Conservation (phyloP, 2,888 invertebrate species). For the Cephus pygmeus region DNA sequence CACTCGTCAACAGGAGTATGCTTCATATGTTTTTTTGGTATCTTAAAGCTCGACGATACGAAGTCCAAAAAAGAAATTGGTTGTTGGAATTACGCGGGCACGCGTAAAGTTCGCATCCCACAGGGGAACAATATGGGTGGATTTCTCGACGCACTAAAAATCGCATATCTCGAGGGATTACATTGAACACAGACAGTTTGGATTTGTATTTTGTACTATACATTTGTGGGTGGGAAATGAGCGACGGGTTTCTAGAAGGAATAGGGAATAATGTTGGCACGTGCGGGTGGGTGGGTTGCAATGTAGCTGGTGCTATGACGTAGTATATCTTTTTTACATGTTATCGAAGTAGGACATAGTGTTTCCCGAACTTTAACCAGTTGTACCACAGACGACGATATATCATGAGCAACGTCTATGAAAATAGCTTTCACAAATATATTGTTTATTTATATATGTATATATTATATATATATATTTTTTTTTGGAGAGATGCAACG, state of each 20-base stretch:
- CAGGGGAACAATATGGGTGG: background rate
- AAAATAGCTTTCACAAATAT: background rate
- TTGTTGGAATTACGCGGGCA: background rate
- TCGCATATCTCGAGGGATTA: conserved; percentile 18
- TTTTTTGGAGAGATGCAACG: background rate
- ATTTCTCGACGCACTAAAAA: background rate
- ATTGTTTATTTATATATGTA: background rate
- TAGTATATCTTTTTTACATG: conserved; percentile 7
- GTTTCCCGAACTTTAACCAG: background rate
- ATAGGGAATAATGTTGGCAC: background rate
- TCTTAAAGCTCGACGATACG: background rate
- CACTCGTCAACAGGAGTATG: background rate
- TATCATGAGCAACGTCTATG: background rate
- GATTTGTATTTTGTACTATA: conserved; percentile 35
- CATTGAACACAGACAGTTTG: conserved; percentile 35
- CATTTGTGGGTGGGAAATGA: conserved; percentile 23
- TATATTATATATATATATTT: background rate
- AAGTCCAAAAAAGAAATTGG: background rate
- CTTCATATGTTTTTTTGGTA: background rate
- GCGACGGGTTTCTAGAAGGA: background rate
- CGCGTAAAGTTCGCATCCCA: background rate
- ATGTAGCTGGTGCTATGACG: conserved; percentile 18
- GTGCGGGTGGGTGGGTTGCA: conserved; percentile 25
- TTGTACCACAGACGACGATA: background rate
- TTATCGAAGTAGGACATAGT: conserved; percentile 3